Conservation (phyloP, 2,113 vertebrate genomes). For the Fulica atra region DNA sequence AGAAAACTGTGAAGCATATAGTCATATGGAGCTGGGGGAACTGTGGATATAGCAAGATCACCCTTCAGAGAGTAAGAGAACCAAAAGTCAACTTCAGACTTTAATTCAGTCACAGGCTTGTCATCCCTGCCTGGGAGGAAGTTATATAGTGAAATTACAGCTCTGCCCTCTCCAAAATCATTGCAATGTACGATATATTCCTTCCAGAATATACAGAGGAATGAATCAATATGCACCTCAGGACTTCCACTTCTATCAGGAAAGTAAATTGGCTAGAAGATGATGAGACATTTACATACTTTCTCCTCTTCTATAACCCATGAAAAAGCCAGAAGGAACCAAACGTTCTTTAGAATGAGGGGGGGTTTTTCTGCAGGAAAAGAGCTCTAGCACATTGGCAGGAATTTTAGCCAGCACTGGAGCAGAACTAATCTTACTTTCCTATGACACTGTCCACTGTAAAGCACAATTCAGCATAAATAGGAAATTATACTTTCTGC, state of each 20-base stretch:
- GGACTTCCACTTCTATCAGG: background rate
- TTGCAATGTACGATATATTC: background rate
- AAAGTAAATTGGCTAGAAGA: background rate
- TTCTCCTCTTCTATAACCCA: background rate
- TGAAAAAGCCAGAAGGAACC: background rate
- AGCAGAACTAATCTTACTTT: background rate
- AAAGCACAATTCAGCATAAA: background rate
- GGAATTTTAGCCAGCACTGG: background rate
- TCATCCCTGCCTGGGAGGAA: background rate
- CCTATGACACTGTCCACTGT: background rate
- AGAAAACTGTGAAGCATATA: background rate
- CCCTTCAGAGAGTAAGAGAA: background rate
- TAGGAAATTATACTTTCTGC: constrained; percentile 6
- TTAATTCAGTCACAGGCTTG: accelerated
- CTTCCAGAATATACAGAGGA: background rate
- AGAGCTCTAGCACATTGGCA: background rate
- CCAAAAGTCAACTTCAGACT: background rate
- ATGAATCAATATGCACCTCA: background rate
- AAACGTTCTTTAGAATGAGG: background rate
- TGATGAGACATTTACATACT: accelerated
- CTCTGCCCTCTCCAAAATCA: background rate
- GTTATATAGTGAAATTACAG: background rate
- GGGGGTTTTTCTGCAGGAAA: background rate
- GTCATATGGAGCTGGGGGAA: background rate
- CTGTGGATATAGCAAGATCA: background rate